phyloP scores from a whole-genome alignment of 1,140 invertebrate species.

The Neodiprion lecontei region DNA sequence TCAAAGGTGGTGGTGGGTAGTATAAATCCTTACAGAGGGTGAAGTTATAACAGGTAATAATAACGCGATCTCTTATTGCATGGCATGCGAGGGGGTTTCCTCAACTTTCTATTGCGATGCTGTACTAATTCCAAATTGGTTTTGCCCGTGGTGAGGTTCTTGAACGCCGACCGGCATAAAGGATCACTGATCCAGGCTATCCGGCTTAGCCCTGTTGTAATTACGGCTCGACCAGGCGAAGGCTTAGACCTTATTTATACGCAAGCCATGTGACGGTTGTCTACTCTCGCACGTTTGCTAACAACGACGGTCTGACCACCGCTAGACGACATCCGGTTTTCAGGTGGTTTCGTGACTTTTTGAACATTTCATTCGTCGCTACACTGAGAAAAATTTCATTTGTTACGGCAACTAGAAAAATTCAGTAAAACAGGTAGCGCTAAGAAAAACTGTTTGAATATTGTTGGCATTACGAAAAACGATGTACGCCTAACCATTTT shows the following conservation, averaged over 20 bases:
- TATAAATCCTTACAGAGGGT: background rate
- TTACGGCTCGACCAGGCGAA: constrained; percentile 52
- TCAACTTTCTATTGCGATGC: constrained; percentile 32
- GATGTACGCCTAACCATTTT: too few species aligned
- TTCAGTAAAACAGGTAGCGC: too few species aligned
- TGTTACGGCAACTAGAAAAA: too few species aligned
- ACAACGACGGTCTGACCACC: too few species aligned
- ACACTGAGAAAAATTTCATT: too few species aligned
- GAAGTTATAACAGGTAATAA: constrained; percentile 5
- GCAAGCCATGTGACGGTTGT: constrained; percentile 19
- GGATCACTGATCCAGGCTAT: constrained; percentile 59
- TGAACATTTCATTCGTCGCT: too few species aligned
- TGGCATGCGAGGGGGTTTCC: background rate
- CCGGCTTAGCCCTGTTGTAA: constrained; percentile 60
- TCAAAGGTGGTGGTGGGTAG: too few species aligned
- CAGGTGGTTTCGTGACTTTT: too few species aligned
- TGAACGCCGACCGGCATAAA: constrained; percentile 40
- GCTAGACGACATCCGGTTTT: too few species aligned
- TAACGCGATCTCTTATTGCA: constrained; percentile 3
- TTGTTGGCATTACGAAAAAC: too few species aligned
- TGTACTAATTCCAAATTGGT: constrained; percentile 63
- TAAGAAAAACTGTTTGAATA: too few species aligned
- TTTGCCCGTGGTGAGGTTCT: constrained; percentile 45
- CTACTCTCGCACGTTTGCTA: too few species aligned
- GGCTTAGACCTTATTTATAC: constrained; percentile 61